Percentiles rank a stretch among this genome's conserved stretches.
Evolutionary conservation across 2,797 vertebrate genomes (phyloP).

Genomic region (Enteromius mattozi): DNA sequence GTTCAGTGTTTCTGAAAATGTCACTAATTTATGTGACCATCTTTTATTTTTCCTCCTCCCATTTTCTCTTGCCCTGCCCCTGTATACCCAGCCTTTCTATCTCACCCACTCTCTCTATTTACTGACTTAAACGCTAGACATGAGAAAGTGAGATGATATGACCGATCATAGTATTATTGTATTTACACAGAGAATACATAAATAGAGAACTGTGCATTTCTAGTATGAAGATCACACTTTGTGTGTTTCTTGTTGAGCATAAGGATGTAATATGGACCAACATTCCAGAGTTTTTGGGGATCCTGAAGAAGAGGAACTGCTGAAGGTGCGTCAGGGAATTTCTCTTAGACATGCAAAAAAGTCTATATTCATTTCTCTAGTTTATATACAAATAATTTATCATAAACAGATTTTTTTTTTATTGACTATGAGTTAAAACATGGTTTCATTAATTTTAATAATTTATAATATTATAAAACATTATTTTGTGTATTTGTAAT

Average conservation of each 20-base stretch:
- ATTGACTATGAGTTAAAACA: not conserved
- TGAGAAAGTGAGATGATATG: not conserved
- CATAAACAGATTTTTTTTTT: not conserved
- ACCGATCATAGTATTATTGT: not conserved
- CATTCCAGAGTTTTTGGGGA: slow-evolving; percentile 12
- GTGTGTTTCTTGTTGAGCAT: not conserved
- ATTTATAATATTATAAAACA: not conserved
- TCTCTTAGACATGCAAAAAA: not conserved
- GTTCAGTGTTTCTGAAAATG: not conserved
- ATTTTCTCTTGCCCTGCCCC: not conserved
- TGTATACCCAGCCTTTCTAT: not conserved
- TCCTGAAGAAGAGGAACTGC: slow-evolving; percentile 42
- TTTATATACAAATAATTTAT: not conserved
- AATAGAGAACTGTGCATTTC: not conserved
- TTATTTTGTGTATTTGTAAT: not conserved
- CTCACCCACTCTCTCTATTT: not conserved
- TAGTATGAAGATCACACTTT: slow-evolving; percentile 20
- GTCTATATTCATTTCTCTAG: not conserved
- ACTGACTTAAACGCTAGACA: slow-evolving; percentile 5
- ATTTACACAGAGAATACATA: too few species aligned
- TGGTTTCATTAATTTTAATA: not conserved
- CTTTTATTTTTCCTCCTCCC: not conserved
- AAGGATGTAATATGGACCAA: slow-evolving; percentile 24
- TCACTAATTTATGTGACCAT: not conserved
- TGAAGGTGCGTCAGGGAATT: slow-evolving; percentile 27